Evolutionary conservation across 1,140 invertebrate genomes (phyloP), one percentile per base, ranked within the genome.

Genomic region (Trachelipus rathkii): DNA sequence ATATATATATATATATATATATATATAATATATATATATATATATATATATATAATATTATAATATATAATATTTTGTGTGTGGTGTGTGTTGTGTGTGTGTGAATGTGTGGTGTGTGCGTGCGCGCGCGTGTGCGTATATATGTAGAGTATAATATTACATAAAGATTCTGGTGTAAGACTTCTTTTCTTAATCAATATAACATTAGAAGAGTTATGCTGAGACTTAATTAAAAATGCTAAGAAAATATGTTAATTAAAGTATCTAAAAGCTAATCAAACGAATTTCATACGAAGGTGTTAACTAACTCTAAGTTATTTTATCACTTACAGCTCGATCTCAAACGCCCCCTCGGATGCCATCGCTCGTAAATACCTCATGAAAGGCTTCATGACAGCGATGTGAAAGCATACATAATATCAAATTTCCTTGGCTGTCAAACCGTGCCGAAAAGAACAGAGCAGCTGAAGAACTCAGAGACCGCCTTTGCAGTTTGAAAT

Each of bases 401-500:
- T 73, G 84, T 87, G 9, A 73, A 83, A 71, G 86, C 86, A 10
- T 87, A 87, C 80, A 82, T 69, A 78, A 82, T 87, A 84, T 71
- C 84, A 87, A 83, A 84, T 86, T 0, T 92, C 95, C 79, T 91
- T 97, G 71, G 93, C 96, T 0, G 89, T 91, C 0, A 87, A 96
- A 1, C 88, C 96, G 96, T 15, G 93, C 94, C 6, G 86, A 96
- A 23, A 88, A 86, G 77, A 83, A 86, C 0, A 84, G 83, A n/a
- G 95, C 95, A 0, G 84, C 87, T 74, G 84, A 86, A 9, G 93
- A 97, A 83, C 87, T 98, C 60, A 88, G 87, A 23, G 91, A 94
- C 71, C n/a, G n/a, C 93, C 95, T 0, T 86, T 99, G 0, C 86
- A 92, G 19, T 98, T 99, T 83, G 96, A 99, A 88, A 95, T 95